Conservation (phyloP, 1,140 invertebrate genomes). For the Pseudoatta argentina region DNA sequence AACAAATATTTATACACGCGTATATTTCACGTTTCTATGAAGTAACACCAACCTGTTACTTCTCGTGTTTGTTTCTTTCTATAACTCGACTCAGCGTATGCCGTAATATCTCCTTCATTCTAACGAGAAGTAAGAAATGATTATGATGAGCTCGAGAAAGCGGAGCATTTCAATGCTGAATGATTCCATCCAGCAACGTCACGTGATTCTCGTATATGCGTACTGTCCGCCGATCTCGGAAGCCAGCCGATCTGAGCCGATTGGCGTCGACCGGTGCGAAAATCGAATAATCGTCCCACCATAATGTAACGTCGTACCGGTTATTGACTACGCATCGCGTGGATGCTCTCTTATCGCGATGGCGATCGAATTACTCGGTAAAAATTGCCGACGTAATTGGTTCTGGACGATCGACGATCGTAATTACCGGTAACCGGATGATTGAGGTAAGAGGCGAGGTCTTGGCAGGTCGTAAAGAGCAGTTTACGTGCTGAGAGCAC, state of each 20-base stretch:
- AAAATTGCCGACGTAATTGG: constrained; percentile 78
- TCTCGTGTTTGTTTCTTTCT: background rate
- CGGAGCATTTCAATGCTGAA: constrained; percentile 50
- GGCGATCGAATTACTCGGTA: constrained; percentile 71
- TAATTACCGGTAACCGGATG: constrained; percentile 79
- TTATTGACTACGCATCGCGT: constrained; percentile 66
- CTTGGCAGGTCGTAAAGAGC: constrained; percentile 80
- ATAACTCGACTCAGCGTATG: background rate
- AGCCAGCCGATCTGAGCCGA: background rate
- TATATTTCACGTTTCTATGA: background rate
- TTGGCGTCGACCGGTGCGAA: constrained; percentile 38
- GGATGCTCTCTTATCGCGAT: constrained; percentile 58
- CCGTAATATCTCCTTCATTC: constrained; percentile 29
- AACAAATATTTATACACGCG: constrained; percentile 22
- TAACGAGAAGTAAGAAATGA: constrained; percentile 52
- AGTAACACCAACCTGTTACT: background rate
- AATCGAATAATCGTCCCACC: constrained; percentile 47
- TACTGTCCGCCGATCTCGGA: background rate
- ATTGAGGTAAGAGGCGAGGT: constrained; percentile 73
- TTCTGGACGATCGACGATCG: constrained; percentile 76
- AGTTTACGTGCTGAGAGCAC: constrained; percentile 75
- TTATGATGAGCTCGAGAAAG: constrained; percentile 53
- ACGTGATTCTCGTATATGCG: constrained; percentile 11
- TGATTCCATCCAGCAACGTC: constrained; percentile 36
- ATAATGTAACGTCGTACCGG: constrained; percentile 49